Percentiles rank a stretch among this genome's conserved stretches.
Conservation (phyloP, 2,797 vertebrate genomes). For the Acanthiza pusilla region DNA sequence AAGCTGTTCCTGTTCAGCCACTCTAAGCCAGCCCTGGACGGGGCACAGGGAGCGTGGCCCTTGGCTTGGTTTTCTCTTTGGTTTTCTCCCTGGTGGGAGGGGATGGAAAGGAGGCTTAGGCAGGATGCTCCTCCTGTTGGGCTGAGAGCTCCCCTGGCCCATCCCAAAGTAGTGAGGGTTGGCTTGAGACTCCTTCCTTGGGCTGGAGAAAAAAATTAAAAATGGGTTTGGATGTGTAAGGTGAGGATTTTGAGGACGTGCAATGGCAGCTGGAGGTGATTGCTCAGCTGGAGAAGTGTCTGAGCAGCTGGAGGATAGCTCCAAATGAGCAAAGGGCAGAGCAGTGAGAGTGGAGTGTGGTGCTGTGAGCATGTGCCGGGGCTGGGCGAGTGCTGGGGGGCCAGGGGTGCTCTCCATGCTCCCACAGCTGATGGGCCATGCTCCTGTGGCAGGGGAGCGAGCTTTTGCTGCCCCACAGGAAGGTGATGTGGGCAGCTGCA, state of each 20-base stretch:
- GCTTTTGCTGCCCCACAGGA: not conserved
- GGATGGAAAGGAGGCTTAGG: not conserved
- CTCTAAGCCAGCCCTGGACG: not conserved
- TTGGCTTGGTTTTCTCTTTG: slow-evolving; percentile 28
- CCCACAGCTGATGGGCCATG: rapidly evolving
- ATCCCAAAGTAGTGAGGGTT: not conserved
- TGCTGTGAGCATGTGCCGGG: not conserved
- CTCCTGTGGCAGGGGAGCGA: not conserved
- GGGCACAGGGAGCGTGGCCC: not conserved
- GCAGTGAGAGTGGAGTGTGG: not conserved
- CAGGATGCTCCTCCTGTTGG: not conserved
- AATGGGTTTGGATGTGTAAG: not conserved
- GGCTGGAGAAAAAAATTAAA: not conserved
- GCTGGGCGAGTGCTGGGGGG: rapidly evolving
- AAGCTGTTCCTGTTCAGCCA: not conserved
- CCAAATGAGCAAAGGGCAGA: not conserved
- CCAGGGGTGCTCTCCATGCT: not conserved
- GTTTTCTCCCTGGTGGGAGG: not conserved
- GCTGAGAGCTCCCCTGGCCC: not conserved
- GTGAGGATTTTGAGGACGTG: not conserved
- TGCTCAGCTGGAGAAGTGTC: not conserved
- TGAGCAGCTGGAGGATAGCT: not conserved
- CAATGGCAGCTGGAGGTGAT: not conserved
- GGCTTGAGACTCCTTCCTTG: not conserved
- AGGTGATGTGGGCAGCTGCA: not conserved